Conservation (phyloP, 2,113 vertebrate genomes). For the Oxyura jamaicensis region DNA sequence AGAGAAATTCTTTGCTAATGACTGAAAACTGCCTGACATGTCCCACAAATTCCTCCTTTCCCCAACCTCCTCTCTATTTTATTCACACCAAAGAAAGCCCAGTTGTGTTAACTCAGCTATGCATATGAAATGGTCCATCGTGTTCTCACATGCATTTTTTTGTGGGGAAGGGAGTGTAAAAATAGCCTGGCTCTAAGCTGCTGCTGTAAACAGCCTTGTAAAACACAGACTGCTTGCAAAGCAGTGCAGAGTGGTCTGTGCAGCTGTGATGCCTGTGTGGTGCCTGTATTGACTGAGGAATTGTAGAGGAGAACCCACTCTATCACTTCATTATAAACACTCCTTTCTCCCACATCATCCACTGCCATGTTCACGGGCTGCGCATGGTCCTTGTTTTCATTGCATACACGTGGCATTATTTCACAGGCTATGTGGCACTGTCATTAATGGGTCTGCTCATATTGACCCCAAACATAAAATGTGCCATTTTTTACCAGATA, state of each 20-base stretch:
- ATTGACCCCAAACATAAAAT: neutral
- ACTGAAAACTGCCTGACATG: neutral
- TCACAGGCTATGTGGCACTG: neutral
- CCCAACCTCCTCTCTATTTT: neutral
- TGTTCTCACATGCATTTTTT: neutral
- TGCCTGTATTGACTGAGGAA: neutral
- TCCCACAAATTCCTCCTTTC: neutral
- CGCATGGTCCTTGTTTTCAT: neutral
- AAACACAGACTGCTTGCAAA: neutral
- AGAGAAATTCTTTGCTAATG: neutral
- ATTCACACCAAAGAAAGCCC: neutral
- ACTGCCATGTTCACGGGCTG: accelerated
- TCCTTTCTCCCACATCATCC: neutral
- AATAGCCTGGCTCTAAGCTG: neutral
- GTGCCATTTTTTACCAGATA: neutral
- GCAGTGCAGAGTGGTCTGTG: neutral
- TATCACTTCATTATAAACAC: neutral
- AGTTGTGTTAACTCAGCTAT: neutral
- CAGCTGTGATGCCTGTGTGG: neutral
- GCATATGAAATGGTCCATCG: neutral
- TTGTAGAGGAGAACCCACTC: neutral
- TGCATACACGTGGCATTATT: neutral
- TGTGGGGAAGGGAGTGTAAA: neutral
- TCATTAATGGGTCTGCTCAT: accelerated
- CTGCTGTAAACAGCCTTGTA: neutral